Base-by-base conservation (phyloP, 2,113 vertebrate genomes). In the Eublepharis macularius region DNA sequence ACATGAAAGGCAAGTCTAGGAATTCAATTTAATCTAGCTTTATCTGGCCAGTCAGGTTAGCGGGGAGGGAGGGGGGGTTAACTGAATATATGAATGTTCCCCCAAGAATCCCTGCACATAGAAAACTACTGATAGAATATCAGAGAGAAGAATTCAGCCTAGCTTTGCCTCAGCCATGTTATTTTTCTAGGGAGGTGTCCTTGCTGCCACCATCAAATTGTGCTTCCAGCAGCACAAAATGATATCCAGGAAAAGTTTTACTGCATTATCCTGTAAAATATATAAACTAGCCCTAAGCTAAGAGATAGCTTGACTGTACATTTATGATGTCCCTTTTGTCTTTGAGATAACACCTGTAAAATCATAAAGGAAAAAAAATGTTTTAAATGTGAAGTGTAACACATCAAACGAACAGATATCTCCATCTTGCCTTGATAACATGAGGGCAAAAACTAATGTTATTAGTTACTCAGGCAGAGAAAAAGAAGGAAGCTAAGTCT, bases 341-440 rank as follows among this genome's bases (percentile, higher is more conserved):
- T 89, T 68, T 16, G n/a, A 87, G 57, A 11, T 9, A 82, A 57
- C 2, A 47, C 13, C 8, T 82, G 54, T 49, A 70, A 86, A 70
- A 77, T 60, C 69, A 87, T 39, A 76, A 39, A 86, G 57, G 73
- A 26, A 86, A 13, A 66, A 91, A 85, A 77, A 77, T 36, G 19
- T 70, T 77, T 41, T 24, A 84, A 63, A 84, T 69, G 34, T 54
- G 74, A 11, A 79, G 82, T 36, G 82, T 72, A 54, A 49, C 16
- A 39, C 39, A 84, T 60, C 43, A 88, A 60, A 86, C 84, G 75
- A 68, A 76, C 41, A 84, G 83, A 78, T 24, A n/a, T 17, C 49
- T 34, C 80, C 72, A 41, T 17, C 81, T 66, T 81, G 68, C 83
- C 49, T 13, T 29, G 6, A 89, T 85, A 88, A 51, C 32, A 72